These are phyloP conservation scores for Nebria brevicollis DNA, from an alignment of 2,888 invertebrate genomes.

Conservation along the genomic window DNA sequence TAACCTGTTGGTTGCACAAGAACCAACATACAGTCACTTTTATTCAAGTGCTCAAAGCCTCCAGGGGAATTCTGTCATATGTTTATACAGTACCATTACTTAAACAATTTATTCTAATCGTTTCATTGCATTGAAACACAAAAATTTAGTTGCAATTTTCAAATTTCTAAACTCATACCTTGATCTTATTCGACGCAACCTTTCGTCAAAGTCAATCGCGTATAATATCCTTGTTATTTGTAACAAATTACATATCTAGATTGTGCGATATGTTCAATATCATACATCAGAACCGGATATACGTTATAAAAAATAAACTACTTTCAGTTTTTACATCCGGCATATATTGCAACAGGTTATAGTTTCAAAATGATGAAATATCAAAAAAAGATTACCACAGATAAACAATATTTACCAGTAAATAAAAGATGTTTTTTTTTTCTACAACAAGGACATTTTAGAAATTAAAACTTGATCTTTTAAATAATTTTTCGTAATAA, in stretches of 20 bases:
- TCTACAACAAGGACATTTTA: neutral
- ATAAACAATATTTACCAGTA: neutral
- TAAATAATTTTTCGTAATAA: too few species aligned
- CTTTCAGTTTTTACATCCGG: conserved; percentile 29
- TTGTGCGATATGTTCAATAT: conserved; percentile 1
- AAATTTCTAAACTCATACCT: conserved; percentile 15
- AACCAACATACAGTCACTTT: conserved; percentile 36
- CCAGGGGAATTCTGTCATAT: neutral
- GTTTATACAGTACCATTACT: neutral
- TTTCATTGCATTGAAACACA: too few species aligned
- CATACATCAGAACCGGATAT: neutral
- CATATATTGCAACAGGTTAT: conserved; percentile 10
- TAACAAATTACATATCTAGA: neutral
- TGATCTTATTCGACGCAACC: conserved; percentile 32
- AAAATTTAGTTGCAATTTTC: neutral
- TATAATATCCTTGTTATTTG: conserved; percentile 24
- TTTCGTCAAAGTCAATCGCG: conserved; percentile 39
- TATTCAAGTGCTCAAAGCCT: conserved; percentile 26
- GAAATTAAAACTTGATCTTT: neutral
- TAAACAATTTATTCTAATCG: neutral
- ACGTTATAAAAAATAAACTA: conserved; percentile 7
- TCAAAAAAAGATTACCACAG: conserved; percentile 34
- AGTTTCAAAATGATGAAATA: conserved; percentile 37
- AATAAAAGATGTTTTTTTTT: neutral
- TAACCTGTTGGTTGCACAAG: conserved; percentile 44